phyloP scores from a whole-genome alignment of 2,113 vertebrate species.

The Megaceryle torquata region DNA sequence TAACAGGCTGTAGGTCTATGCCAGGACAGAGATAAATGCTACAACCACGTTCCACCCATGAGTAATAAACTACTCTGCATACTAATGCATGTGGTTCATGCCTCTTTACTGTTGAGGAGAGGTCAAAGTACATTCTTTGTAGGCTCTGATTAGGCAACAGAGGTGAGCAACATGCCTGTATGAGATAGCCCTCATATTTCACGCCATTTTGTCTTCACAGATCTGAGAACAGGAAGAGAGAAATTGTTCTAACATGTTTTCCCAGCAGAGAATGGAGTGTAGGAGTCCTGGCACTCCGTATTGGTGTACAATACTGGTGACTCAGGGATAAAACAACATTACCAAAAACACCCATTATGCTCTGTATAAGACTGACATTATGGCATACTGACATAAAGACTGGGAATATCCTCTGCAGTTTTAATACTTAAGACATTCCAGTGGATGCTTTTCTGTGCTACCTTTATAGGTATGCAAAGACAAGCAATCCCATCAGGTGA shows the following conservation, averaged over 20 bases:
- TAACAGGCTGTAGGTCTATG: not conserved
- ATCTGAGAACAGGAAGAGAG: not conserved
- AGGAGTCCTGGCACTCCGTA: not conserved
- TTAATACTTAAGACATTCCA: not conserved
- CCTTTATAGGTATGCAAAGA: not conserved
- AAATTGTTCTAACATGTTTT: not conserved
- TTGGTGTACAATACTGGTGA: not conserved
- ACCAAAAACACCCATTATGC: not conserved
- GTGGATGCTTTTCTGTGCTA: not conserved
- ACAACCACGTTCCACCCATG: not conserved
- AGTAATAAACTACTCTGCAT: not conserved
- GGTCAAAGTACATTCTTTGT: not conserved
- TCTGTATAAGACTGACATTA: not conserved
- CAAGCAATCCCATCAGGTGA: not conserved
- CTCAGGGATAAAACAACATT: not conserved
- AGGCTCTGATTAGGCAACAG: not conserved
- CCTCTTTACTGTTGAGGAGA: not conserved
- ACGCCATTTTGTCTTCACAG: not conserved
- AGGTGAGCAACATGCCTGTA: not conserved
- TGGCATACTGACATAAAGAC: accelerated
- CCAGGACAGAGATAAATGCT: not conserved
- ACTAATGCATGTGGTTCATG: accelerated
- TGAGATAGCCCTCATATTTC: not conserved
- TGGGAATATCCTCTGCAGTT: not conserved
- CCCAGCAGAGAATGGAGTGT: not conserved